Base-by-base conservation (phyloP, 1,140 invertebrate species). In the Zaprionus kolodkinae region DNA sequence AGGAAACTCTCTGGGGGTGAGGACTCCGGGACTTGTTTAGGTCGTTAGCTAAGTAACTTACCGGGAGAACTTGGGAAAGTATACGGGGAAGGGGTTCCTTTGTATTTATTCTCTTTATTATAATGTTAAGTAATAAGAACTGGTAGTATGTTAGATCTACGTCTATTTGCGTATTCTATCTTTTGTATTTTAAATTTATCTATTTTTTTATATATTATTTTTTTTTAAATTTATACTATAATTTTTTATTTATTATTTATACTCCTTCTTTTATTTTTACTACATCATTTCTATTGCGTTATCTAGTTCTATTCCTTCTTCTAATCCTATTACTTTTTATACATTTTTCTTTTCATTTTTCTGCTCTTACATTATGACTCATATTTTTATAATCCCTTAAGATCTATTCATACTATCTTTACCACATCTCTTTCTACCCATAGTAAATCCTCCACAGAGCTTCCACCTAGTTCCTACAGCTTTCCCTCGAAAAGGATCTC, bases 21-120 rank as follows among this genome's bases (percentile, higher is more conserved):
- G 55, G 27, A 56, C 6, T 21, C 13, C n/a, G 6, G n/a, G 40
- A 45, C 6, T 45, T 65, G 35, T 21, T 48, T 13, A 10, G 45
- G 30, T 73, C 50, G 17, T 68, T 40, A 56, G 65, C 17, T 61
- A 33, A 69, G 12, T 13, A 57, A 69, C 48, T 45, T 38, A 3
- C 12, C 33, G 7, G 21, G 9, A 10, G 10, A 61, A 30, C n/a
- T 43, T 15, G 10, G 6, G 11, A 30, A 30, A 0, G 27, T 30
- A 30, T 30, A 30, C 4, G 6, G 27, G 6, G 7, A 43, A 7
- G n/a, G n/a, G n/a, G n/a, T n/a, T n/a, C n/a, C n/a, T 2, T 21
- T 21, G 1, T 21, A 21, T 21, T 1, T 21, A 21, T 21, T 21
- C 21, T 21, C n/a, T 43, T n/a, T n/a, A n/a, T n/a, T n/a, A n/a